Evolutionary conservation across 2,113 vertebrate genomes (phyloP).

Genomic region (Odobenus rosmarus): DNA sequence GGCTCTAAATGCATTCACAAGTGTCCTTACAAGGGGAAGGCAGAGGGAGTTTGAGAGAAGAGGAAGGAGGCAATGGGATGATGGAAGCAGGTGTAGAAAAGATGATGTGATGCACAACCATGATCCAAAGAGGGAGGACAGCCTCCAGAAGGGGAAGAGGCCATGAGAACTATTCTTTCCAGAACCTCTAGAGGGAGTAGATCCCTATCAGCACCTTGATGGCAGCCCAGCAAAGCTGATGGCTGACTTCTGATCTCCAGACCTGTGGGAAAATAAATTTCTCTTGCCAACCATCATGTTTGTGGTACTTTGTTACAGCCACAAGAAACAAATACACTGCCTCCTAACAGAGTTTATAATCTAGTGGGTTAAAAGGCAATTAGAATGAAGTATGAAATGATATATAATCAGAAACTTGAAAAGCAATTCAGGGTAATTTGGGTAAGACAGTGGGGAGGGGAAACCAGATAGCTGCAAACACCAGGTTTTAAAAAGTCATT

Average conservation of each 20-base stretch:
- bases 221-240: neutral
- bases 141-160: neutral
- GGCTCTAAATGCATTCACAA: neutral
- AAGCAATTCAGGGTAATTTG: neutral
- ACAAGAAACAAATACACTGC: neutral
- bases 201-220: fast-evolving
- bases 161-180: neutral
- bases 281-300: neutral
- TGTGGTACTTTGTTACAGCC: neutral
- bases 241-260: neutral
- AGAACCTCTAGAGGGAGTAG: neutral
- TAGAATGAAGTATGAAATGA: neutral
- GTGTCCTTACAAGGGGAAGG: neutral
- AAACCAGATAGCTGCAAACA: neutral
- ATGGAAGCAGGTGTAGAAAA: neutral
- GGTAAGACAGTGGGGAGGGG: neutral
- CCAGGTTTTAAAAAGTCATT: neutral
- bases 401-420: neutral
- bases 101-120: neutral
- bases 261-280: neutral
- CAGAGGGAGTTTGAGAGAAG: neutral
- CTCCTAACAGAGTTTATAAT: neutral
- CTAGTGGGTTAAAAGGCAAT: neutral
- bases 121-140: neutral
- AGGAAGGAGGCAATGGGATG: neutral